phyloP scores from a whole-genome alignment of 2,888 invertebrate species.

The Synergus umbraculus region DNA sequence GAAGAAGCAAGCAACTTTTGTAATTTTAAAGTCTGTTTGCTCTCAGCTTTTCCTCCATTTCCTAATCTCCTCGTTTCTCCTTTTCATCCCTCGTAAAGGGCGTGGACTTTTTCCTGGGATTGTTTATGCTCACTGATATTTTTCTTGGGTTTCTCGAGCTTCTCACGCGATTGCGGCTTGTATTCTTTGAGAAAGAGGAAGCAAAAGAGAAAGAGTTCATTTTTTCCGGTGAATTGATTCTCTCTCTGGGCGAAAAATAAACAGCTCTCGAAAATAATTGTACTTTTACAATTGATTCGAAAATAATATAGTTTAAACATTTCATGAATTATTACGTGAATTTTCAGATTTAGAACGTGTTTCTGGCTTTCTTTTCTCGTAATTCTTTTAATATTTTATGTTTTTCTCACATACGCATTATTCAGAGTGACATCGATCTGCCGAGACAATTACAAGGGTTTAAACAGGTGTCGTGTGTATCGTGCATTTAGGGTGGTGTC shows the following conservation, averaged over 20 bases:
- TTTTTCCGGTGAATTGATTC: conserved; percentile 16
- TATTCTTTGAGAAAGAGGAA: not conserved
- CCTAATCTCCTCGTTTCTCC: conserved; percentile 31
- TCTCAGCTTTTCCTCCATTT: conserved; percentile 26
- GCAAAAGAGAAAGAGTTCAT: not conserved
- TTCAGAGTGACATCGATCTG: not conserved
- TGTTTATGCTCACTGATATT: conserved; percentile 32
- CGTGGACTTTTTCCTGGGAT: conserved; percentile 13
- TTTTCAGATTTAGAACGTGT: too few relatives aligned
- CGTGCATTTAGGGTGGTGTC: conserved; percentile 52
- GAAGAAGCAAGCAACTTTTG: conserved; percentile 19
- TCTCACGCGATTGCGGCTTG: not conserved
- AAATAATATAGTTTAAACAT: not conserved
- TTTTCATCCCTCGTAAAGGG: conserved; percentile 26
- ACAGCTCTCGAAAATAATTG: not conserved
- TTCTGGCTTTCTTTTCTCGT: too few relatives aligned
- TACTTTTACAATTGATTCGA: not conserved
- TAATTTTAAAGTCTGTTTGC: conserved; percentile 39
- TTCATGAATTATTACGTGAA: not conserved
- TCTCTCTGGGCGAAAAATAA: not conserved
- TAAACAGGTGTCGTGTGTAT: conserved; percentile 27
- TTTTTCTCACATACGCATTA: not conserved
- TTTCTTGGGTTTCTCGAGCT: not conserved
- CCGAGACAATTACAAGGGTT: conserved; percentile 21
- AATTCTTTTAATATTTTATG: not conserved